phyloP scores from a whole-genome alignment of 2,797 vertebrate genomes.

The Balearica regulorum region DNA sequence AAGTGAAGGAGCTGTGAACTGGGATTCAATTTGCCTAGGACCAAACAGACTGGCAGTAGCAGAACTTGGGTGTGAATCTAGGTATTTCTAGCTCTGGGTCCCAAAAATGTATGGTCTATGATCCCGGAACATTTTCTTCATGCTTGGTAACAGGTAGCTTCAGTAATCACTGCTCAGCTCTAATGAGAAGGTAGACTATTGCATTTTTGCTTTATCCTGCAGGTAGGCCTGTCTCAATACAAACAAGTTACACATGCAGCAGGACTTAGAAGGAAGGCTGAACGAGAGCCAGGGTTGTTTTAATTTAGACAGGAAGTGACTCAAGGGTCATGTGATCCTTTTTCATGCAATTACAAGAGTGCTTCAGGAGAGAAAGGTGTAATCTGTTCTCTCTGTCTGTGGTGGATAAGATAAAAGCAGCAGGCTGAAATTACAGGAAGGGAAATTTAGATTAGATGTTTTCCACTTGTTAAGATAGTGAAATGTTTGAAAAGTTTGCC shows the following conservation, averaged over 20 bases:
- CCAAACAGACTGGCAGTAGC: neutral
- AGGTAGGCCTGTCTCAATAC: neutral
- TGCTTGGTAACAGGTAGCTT: neutral
- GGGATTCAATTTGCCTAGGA: neutral
- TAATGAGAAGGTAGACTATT: neutral
- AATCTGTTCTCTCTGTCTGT: neutral
- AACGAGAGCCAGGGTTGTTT: neutral
- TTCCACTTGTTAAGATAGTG: neutral
- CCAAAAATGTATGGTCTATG: neutral
- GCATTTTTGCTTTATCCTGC: neutral
- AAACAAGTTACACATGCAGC: neutral
- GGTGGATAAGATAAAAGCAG: neutral
- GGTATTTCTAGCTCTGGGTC: neutral
- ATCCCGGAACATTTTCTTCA: neutral
- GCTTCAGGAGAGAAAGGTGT: neutral
- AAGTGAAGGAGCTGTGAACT: neutral
- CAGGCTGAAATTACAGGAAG: conserved; percentile 22
- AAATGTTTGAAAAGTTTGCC: neutral
- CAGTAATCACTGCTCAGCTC: neutral
- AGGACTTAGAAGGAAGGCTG: neutral
- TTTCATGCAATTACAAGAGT: conserved; percentile 6
- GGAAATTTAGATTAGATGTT: conserved; percentile 2
- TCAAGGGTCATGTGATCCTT: neutral
- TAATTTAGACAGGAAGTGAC: neutral
- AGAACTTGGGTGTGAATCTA: neutral